Conservation (phyloP, 2,113 vertebrate genomes). For the Naja naja region DNA sequence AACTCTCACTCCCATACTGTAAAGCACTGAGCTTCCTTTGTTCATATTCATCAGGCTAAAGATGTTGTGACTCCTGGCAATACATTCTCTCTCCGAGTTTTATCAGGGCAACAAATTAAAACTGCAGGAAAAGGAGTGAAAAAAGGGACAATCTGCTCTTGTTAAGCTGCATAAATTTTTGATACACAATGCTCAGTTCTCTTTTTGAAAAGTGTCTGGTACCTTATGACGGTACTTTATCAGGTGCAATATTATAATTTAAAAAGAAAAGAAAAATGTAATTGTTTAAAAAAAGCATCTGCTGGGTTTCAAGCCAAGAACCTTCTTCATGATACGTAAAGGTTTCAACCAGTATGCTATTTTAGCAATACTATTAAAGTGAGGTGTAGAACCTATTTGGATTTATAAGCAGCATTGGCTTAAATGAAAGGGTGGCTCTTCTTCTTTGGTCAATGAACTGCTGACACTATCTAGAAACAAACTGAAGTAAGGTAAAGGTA, state of each 20-base stretch:
- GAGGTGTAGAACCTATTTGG: not conserved
- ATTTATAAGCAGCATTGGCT: not conserved
- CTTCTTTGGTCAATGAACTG: not conserved
- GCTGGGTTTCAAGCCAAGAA: not conserved
- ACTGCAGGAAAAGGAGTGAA: not conserved
- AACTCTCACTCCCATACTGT: slow-evolving; percentile 33
- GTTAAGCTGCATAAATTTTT: not conserved
- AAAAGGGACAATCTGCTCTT: not conserved
- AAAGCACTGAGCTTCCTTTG: slow-evolving; percentile 13
- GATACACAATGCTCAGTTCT: not conserved
- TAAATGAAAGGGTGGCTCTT: not conserved
- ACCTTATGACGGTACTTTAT: not conserved
- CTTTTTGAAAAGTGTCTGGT: not conserved
- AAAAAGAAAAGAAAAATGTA: not conserved
- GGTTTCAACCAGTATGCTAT: not conserved
- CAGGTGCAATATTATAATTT: not conserved
- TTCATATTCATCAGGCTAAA: not conserved
- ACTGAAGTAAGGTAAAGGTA: not conserved
- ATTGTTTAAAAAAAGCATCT: not conserved
- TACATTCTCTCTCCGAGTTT: slow-evolving; percentile 30
- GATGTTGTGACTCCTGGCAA: not conserved
- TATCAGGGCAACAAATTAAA: slow-evolving; percentile 17
- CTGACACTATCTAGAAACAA: not conserved
- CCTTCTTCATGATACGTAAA: not conserved
- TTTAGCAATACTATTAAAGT: not conserved